A percentile compares a stretch with the other conserved stretches of the same genome.
These are phyloP conservation scores for Falcaria lacertinaria DNA, from an alignment of 2,888 invertebrate genomes.

Conservation along the genomic window DNA sequence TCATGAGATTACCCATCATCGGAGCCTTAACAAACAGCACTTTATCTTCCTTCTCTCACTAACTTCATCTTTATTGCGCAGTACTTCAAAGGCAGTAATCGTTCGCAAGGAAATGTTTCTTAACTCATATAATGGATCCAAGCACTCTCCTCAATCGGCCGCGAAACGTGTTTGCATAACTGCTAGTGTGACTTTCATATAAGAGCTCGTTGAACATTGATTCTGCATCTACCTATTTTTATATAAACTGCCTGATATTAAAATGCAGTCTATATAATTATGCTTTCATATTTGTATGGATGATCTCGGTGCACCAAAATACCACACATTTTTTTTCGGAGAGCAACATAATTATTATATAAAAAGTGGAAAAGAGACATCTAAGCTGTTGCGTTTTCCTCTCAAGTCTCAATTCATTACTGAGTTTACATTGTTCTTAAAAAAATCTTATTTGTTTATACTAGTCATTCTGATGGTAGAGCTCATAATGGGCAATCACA, in stretches of 20 bases:
- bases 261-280: not conserved
- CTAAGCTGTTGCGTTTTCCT: too few species aligned
- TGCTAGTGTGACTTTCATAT: constrained; percentile 68
- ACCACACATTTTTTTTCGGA: not conserved
- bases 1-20: constrained; percentile 57
- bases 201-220: constrained; percentile 29
- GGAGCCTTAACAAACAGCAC: constrained; percentile 40
- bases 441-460: too few species aligned
- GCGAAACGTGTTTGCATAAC: constrained; percentile 70
- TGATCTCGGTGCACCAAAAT: not conserved
- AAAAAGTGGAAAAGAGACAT: too few species aligned
- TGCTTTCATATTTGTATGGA: not conserved
- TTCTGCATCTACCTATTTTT: constrained; percentile 36
- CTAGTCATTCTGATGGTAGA: too few species aligned
- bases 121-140: constrained; percentile 64
- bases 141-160: constrained; percentile 68
- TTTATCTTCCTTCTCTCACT: constrained; percentile 10
- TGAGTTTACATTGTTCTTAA: too few species aligned
- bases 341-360: too few species aligned
- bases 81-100: constrained; percentile 42
- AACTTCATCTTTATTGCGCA: constrained; percentile 34
- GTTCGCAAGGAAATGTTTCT: constrained; percentile 49
- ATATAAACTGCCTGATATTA: constrained; percentile 32
- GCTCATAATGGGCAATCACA: not conserved
- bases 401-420: too few species aligned